Evolutionary conservation across 2,888 invertebrate species (phyloP).

Genomic region (Melinaea marsaeus): DNA sequence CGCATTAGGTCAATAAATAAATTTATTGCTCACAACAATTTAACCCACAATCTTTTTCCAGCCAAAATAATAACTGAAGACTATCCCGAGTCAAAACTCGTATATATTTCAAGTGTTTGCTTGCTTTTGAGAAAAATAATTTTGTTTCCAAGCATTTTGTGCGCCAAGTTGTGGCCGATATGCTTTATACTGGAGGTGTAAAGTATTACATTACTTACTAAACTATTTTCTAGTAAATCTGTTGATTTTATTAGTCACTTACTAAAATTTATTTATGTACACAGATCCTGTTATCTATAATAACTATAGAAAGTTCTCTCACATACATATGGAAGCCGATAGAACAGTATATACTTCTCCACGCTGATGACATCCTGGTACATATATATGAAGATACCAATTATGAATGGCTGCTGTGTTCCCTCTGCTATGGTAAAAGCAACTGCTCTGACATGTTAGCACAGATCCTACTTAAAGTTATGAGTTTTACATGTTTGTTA

Average conservation of each 20-base stretch:
- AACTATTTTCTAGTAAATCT: too few species aligned
- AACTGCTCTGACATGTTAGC: conserved; percentile 46
- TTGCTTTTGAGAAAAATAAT: conserved; percentile 41
- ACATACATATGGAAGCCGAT: conserved; percentile 45
- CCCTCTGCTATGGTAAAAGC: conserved; percentile 44
- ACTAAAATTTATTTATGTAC: too few species aligned
- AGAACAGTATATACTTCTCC: conserved; percentile 41
- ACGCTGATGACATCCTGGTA: conserved; percentile 51
- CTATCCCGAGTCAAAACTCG: conserved; percentile 45
- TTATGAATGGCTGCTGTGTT: conserved; percentile 50
- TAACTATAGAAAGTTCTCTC: conserved; percentile 46
- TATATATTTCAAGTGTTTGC: conserved; percentile 43
- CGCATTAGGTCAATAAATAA: neutral
- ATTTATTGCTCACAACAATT: neutral
- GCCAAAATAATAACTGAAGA: conserved; percentile 38
- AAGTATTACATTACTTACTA: neutral
- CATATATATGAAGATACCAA: conserved; percentile 40
- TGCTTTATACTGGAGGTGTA: conserved; percentile 23
- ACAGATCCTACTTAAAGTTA: conserved; percentile 39
- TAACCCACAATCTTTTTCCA: conserved; percentile 33
- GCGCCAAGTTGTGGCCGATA: conserved; percentile 27
- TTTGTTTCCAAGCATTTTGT: conserved; percentile 34
- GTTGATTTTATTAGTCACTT: too few species aligned
- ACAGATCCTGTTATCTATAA: conserved; percentile 13
- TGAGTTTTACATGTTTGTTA: conserved; percentile 45